Conservation (phyloP, 1,140 invertebrate genomes). For the Drosophila saltans region DNA sequence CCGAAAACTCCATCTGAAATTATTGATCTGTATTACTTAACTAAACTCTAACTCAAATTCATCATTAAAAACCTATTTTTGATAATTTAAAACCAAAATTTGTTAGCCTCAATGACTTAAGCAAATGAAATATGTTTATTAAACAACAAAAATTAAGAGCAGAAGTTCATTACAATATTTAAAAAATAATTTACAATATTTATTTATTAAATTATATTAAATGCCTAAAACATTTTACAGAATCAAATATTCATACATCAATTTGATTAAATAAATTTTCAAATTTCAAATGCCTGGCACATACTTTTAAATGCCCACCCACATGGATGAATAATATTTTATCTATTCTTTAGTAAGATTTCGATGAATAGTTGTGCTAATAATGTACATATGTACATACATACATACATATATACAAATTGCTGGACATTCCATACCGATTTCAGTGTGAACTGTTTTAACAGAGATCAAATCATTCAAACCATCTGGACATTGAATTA, state of each 20-base stretch:
- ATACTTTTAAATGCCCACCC: not conserved
- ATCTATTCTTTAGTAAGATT: not conserved
- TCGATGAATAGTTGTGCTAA: not conserved
- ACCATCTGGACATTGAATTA: slow-evolving; percentile 7
- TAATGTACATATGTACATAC: no score
- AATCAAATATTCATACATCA: not conserved
- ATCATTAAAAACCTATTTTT: no score
- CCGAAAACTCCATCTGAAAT: no score
- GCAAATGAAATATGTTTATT: no score
- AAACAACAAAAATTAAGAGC: no score
- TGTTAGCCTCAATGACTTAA: no score
- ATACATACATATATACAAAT: not conserved
- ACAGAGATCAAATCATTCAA: no score
- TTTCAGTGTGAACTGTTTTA: not conserved
- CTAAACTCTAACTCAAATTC: no score
- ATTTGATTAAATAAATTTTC: not conserved
- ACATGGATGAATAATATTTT: not conserved
- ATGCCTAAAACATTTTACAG: no score
- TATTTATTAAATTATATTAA: no score
- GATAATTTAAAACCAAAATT: no score
- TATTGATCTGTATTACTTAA: no score
- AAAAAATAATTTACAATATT: not conserved
- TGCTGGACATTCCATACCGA: slow-evolving; percentile 41
- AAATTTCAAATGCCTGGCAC: not conserved
- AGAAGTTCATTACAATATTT: not conserved